Conservation (phyloP, 2,797 vertebrate species). For the Lates japonicus region DNA sequence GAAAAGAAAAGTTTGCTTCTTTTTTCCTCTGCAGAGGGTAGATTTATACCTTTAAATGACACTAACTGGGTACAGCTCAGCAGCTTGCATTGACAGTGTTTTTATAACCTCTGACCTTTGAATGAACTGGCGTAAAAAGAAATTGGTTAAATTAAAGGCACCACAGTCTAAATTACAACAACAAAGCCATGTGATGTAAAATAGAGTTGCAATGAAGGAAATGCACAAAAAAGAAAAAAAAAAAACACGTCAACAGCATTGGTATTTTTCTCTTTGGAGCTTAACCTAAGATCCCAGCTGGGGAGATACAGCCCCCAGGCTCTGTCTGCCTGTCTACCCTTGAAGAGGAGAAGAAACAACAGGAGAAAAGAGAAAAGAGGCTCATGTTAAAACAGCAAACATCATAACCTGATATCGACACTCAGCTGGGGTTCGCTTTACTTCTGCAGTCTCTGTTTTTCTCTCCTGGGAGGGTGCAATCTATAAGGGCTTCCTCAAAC, state of each 20-base stretch:
- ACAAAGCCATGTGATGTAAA: slow-evolving; percentile 62
- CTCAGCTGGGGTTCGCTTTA: slow-evolving; percentile 74
- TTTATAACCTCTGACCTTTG: slow-evolving; percentile 68
- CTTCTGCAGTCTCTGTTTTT: slow-evolving; percentile 71
- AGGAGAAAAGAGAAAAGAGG: slow-evolving; percentile 71
- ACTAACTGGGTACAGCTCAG: slow-evolving; percentile 14
- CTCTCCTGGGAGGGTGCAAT: slow-evolving; percentile 69
- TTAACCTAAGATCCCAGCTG: slow-evolving; percentile 78
- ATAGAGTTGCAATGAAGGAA: slow-evolving; percentile 47
- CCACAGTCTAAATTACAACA: slow-evolving; percentile 57
- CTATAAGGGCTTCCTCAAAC: slow-evolving; percentile 74
- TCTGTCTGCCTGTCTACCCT: slow-evolving; percentile 74
- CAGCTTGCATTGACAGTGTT: slow-evolving; percentile 45
- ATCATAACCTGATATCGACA: slow-evolving; percentile 80
- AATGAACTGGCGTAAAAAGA: slow-evolving; percentile 56
- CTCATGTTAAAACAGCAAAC: slow-evolving; percentile 84
- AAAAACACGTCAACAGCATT: slow-evolving; percentile 55
- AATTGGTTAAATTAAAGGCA: slow-evolving; percentile 46
- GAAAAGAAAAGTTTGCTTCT: not conserved
- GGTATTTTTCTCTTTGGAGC: slow-evolving; percentile 72
- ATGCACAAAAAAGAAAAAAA: slow-evolving; percentile 28
- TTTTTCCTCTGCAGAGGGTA: not conserved
- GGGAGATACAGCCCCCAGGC: slow-evolving; percentile 71
- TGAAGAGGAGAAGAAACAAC: slow-evolving; percentile 76
- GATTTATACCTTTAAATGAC: slow-evolving; percentile 29